Percentiles rank a stretch among this genome's conserved stretches.
These are phyloP conservation scores for Eilema sororculum DNA, from an alignment of 2,888 invertebrate species.

Conservation along the genomic window DNA sequence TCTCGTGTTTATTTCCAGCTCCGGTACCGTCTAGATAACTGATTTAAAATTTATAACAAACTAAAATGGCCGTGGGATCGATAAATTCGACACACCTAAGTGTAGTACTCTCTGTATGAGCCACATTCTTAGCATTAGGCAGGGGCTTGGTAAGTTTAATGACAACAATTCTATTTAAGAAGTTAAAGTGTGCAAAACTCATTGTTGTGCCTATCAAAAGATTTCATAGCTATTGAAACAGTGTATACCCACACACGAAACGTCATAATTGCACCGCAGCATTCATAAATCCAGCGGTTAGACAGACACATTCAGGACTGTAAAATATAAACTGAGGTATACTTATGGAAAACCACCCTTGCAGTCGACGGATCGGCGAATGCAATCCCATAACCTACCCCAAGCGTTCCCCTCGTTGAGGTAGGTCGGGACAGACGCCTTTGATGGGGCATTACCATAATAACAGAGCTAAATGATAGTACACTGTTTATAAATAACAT, in stretches of 20 bases:
- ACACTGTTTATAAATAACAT: constrained; percentile 56
- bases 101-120: constrained; percentile 19
- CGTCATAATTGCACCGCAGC: constrained; percentile 76
- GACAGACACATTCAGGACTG: constrained; percentile 76
- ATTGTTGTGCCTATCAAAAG: constrained; percentile 20
- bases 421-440: constrained; percentile 78
- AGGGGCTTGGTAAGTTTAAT: background rate
- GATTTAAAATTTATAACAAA: constrained; percentile 76
- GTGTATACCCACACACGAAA: constrained; percentile 59
- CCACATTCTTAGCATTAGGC: background rate
- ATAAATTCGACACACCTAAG: constrained; percentile 48
- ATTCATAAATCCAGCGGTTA: constrained; percentile 79
- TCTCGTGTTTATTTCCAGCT: constrained; percentile 76
- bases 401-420: constrained; percentile 80
- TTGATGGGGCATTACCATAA: constrained; percentile 80
- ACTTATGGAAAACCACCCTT: constrained; percentile 81
- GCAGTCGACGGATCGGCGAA: constrained; percentile 77
- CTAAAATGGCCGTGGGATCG: constrained; percentile 60
- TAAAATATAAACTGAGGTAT: constrained; percentile 70
- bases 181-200: background rate
- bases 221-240: constrained; percentile 46
- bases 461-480: constrained; percentile 63
- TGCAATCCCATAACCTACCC: constrained; percentile 84
- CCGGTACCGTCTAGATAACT: constrained; percentile 65
- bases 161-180: background rate